Evolutionary conservation across 2,113 vertebrate species (phyloP).

Genomic region (Colius striatus): DNA sequence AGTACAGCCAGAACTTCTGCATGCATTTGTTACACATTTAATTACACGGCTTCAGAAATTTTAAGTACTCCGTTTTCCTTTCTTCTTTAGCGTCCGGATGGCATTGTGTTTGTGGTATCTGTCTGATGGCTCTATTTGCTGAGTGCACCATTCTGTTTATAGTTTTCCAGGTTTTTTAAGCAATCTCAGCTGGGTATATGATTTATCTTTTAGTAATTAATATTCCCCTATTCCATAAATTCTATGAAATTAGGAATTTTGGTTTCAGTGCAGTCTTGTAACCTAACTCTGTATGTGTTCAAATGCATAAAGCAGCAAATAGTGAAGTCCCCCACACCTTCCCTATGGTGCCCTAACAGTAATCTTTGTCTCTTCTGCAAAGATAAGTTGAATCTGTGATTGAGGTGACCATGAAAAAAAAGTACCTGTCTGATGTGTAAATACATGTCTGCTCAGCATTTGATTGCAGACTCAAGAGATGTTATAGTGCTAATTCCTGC

Average conservation of each 20-base stretch:
- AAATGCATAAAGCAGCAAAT: constrained; percentile 40
- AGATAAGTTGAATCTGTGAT: neutral
- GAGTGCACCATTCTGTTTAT: neutral
- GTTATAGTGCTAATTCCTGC: neutral
- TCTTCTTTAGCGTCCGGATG: neutral
- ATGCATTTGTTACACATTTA: neutral
- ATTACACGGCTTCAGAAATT: neutral
- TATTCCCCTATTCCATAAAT: constrained; percentile 7
- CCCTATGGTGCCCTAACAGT: neutral
- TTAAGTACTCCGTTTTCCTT: neutral
- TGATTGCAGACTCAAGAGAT: neutral
- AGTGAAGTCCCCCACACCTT: neutral
- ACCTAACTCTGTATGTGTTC: constrained; percentile 39
- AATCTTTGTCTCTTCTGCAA: constrained; percentile 40
- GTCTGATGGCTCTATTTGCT: neutral
- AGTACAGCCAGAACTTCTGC: neutral
- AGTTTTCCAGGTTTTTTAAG: constrained; percentile 5
- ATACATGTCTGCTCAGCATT: neutral
- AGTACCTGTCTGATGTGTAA: neutral
- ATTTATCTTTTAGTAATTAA: constrained; percentile 33
- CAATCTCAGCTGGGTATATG: constrained; percentile 1
- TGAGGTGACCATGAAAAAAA: neutral
- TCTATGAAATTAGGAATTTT: neutral
- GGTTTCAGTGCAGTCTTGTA: constrained; percentile 1
- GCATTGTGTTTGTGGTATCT: neutral